Evolutionary conservation across 2,113 vertebrate species (phyloP), one percentile per base, ranked within the genome.

Genomic region (Sinocyclocheilus rhinocerous): DNA sequence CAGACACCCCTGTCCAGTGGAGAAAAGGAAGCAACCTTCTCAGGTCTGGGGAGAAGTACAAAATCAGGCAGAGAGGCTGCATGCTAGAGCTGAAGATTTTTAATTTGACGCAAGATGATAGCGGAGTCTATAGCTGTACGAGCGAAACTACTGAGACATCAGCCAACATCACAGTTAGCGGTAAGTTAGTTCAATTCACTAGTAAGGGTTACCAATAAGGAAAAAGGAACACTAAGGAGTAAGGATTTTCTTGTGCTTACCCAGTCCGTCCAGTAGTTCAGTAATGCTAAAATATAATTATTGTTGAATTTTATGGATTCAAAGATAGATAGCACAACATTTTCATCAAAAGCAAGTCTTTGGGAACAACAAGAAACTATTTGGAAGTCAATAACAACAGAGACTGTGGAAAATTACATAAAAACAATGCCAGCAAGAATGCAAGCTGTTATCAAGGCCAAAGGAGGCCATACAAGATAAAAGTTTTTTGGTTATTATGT

Each of bases 51-150:
- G 93, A 96, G 84, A 98, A 97, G 81, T 93, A 94, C 90, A 95
- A 96, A 88, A 93, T 95, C 6, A 95, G 89, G 87, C 96, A 90
- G 88, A 90, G 87, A 84, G 95, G 95, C n/a, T 90, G 89, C 4
- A 72, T 79, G 0, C 83, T 89, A 24, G 96, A 98, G 92, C 95
- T 99, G 76, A 78, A 96, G 69, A 95, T 98, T 80, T 89, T 83
- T 90, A 94, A 94, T 79, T 84, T 96, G 84, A 91, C 90, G 15
- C 87, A 92, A 39, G 81, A 77, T 0, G 97, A 98, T 88, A 94
- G 94, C 3, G 96, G 93, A 0, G 9, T 93, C 52, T 95, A 95
- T 90, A 94, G 92, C 89, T 95, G 95, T 80, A 83, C 90, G 39
- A 92, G 92, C 83, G 90, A 91, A 11, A 90, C 93, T 88, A 93